phyloP scores from a whole-genome alignment of 37 sponge, comb jelly and placozoan genomes.

The Beroe forskalii region DNA sequence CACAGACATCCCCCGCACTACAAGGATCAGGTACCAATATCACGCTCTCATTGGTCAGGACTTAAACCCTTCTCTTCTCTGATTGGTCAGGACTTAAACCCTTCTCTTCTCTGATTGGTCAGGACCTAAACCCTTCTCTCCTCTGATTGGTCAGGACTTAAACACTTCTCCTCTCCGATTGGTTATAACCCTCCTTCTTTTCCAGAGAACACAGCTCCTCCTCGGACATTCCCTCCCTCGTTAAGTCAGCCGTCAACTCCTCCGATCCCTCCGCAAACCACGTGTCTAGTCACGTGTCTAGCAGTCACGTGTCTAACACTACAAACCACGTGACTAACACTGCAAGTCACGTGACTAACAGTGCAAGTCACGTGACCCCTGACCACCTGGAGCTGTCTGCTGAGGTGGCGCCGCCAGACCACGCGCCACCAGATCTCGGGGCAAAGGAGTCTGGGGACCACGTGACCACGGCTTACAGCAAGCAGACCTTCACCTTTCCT shows the following conservation, averaged over 20 bases:
- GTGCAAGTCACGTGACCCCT: too few relatives aligned
- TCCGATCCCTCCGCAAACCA: neutral
- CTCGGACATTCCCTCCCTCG: constrained; percentile 9
- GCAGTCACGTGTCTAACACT: neutral
- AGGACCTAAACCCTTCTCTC: neutral
- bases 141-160: neutral
- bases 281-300: neutral
- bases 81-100: too few relatives aligned
- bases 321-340: too few relatives aligned
- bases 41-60: too few relatives aligned
- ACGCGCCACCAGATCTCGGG: neutral
- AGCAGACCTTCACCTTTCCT: constrained; percentile 25
- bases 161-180: neutral
- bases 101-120: neutral
- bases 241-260: constrained; percentile 35
- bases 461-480: neutral
- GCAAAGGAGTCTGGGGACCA: neutral
- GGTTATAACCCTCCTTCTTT: neutral
- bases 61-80: too few relatives aligned
- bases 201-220: constrained; percentile 29
- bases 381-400: neutral
- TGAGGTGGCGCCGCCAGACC: neutral
- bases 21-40: constrained; percentile 8
- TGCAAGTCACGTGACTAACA: too few relatives aligned
- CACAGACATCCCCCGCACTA: neutral